Base-by-base conservation (phyloP, 2,113 vertebrate species). In the Turnix velox region DNA sequence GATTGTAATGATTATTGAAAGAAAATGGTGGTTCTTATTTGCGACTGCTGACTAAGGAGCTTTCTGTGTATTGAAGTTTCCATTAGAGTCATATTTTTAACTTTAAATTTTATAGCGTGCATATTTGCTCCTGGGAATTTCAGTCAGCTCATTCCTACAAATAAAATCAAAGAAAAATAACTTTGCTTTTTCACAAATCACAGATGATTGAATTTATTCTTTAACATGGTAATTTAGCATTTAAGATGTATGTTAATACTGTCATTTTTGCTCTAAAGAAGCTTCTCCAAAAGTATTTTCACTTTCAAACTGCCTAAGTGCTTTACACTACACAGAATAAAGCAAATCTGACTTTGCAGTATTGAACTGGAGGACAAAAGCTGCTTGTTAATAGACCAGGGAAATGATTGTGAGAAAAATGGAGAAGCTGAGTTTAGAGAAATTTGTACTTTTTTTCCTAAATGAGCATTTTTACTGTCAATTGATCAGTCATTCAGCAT, bases 391-490 rank as follows among this genome's bases (percentile, higher is more conserved):
- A 88, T 37, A 91, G 76, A 82, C 48, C 18, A 14, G 43, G 37
- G 54, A 95, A 92, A 94, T 84, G 68, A 93, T 20, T 87, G 57
- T 68, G 58, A 93, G 95, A 93, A 93, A 94, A 93, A 93, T 27
- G 84, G 52, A 91, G 73, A 63, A 61, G 88, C 68, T 87, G 77
- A 87, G 65, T 92, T 95, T 78, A 68, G 81, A 77, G 55, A 91
- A 96, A 95, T 69, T 87, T 90, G 86, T 90, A 88, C 76, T 87
- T 96, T 96, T 96, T 96, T 88, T 68, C 62, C 82, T 96, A 96
- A 96, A 96, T 72, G 91, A 92, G 88, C 76, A 88, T 76, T 82
- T 88, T 87, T 93, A 82, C 66, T 94, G 91, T 80, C 95, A 42
- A 89, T 94, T 93, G 91, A 95, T 95, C 35, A 72, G 80, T 79